Evolutionary conservation across 2,113 vertebrate genomes (phyloP), one percentile per base, ranked within the genome.

Genomic region (Petromus typicus): DNA sequence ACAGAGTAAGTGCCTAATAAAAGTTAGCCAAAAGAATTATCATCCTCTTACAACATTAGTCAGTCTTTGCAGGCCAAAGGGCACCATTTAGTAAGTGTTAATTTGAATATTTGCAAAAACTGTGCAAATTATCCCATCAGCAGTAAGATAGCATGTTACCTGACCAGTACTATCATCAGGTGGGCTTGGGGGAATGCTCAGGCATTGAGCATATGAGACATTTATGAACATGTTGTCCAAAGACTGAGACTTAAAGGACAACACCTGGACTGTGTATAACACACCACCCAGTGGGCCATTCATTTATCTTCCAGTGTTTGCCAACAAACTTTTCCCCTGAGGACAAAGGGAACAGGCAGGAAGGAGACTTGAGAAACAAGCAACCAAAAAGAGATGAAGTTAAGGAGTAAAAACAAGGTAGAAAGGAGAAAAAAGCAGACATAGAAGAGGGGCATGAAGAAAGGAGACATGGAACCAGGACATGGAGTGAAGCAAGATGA

Each of bases 391-490:
- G 61, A 66, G 48, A 32, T 23, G 14, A 80, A 48, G 23, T 30
- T 6, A 18, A 87, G 3, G 48, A 40, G 11, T 9, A n/a, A 86
- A 14, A 91, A 23, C 51, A 69, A 48, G 32, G 25, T 3, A 80
- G 91, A 90, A 61, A 30, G 54, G 59, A 30, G 23, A 71, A 11
- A 16, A 6, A 32, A 56, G 23, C 37, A 57, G 71, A 40, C 22
- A 30, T 6, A 64, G 79, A 71, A 88, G 4, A 3, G 13, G 10
- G n/a, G 2, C 48, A 59, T 66, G 63, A 85, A 11, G 7, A 32
- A 8, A 30, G 16, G 25, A 66, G 48, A 0, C 14, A 5, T 0
- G 0, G 48, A 45, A 30, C n/a, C 23, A 16, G 18, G 59, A 45
- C 75, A 51, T n/a, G 56, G 84, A 6, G 13, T 3, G 30, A 48